Base-by-base conservation (phyloP, 53 echinoderm and acorn worm genomes). In the Mesocentrotus franciscanus region DNA sequence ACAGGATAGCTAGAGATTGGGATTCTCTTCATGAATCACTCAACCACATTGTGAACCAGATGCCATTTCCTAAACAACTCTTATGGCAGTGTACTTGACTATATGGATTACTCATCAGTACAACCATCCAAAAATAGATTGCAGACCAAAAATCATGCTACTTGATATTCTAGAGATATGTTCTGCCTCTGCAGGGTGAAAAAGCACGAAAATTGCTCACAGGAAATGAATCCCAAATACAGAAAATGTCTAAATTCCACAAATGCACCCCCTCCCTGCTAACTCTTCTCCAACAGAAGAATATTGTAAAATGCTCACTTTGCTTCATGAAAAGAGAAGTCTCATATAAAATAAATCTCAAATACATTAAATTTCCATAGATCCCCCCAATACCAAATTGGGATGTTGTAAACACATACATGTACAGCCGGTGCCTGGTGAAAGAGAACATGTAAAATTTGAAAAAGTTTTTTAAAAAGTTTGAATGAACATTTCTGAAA, bases 11-110 rank as follows among this genome's bases (percentile, higher is more conserved):
- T 55, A 5, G 10, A 49, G 49, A 84, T 84, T 42, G 84, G 3
- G 24, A 20, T 27, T 20, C 84, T 10, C 55, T 87, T 5, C 10
- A 20, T 87, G 58, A 87, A 57, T 87, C 57, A 58, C n/a, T 56
- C n/a, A 55, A 27, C 87, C 87, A 87, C 87, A 87, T 58, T 57
- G 57, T 27, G 58, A 87, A 87, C 87, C 87, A 87, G 87, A 87
- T 87, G 26, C 58, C 87, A n/a, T 87, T 87, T 87, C 87, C 87
- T 27, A n/a, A 11, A 87, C 27, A 13, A 27, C n/a, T 58, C 42
- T 26, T 56, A 66, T 66, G 56, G 85, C 58, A 87, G n/a, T 12
- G 0, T 87, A 58, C 87, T 87, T 87, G 57, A 29, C 58, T 16
- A 39, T 12, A 32, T 62, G 20, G 66, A 64, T 91, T 91, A 91